These are phyloP conservation scores for Fragum fragum DNA, from an alignment of 2,888 invertebrate genomes.

Conservation along the genomic window DNA sequence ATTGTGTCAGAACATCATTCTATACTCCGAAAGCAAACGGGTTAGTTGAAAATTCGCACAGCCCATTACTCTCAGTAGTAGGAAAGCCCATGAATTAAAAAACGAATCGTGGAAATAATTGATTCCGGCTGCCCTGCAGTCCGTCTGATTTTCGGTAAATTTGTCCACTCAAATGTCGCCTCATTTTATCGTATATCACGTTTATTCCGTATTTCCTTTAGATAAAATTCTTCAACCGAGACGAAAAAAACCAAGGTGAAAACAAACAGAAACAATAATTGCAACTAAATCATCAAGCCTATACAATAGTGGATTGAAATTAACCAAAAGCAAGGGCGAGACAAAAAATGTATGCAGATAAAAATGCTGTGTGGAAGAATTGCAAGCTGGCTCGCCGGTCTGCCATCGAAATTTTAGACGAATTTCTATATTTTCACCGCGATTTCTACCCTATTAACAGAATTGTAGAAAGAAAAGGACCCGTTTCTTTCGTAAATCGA, in stretches of 20 bases:
- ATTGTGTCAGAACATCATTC: too few species aligned
- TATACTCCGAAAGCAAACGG: too few species aligned
- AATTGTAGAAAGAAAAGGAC: background rate
- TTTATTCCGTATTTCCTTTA: too few species aligned
- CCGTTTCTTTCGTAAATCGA: background rate
- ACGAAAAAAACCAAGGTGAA: background rate
- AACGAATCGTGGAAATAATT: background rate
- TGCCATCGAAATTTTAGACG: too few species aligned
- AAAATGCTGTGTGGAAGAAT: too few species aligned
- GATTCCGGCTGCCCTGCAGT: background rate
- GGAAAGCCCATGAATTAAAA: constrained; percentile 2
- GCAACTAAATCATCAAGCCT: background rate
- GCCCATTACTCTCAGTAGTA: too few species aligned
- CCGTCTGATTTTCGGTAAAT: background rate
- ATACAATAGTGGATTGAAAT: background rate
- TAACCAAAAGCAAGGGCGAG: background rate
- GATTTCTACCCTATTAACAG: background rate
- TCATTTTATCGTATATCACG: too few species aligned
- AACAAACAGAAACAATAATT: background rate
- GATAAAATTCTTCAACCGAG: background rate
- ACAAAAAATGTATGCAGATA: background rate
- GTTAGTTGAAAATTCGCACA: background rate
- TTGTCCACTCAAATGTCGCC: too few species aligned
- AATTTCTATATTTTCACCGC: too few species aligned
- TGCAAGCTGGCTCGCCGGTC: background rate